Base-by-base conservation (phyloP, 2,113 vertebrate genomes). In the Mesocricetus auratus region DNA sequence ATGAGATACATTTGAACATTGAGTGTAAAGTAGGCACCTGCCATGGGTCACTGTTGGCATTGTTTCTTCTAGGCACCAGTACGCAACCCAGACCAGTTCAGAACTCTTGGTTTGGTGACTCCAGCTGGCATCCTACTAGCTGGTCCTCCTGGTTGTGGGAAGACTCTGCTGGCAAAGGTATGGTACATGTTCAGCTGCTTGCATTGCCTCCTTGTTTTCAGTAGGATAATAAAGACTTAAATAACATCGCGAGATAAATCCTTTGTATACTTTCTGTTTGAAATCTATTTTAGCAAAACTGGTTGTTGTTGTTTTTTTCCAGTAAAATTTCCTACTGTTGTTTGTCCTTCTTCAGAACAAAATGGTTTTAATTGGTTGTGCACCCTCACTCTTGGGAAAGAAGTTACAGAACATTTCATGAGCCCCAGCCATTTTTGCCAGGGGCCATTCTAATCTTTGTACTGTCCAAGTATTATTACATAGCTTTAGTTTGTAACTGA, bases 91-190 rank as follows among this genome's bases (percentile, higher is more conserved):
- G 99, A 99, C 90, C 99, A 99, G 93, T 99, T 99, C 96, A 98
- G 89, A 96, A 99, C 99, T 62, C 98, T 99, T 69, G 99, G 99
- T 5, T 98, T 99, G 77, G 98, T 97, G 58, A 98, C 99, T 93
- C 99, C 99, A 4, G 99, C 99, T n/a, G 99, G 99, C 9, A 98
- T 99, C 15, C 98, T 99, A 83, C 98, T 99, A 85, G 99, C 99
- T 47, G 99, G 99, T 60, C 99, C 99, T 87, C 99, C 99, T 53
- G 99, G 99, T 7, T 99, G 99, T 97, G 99, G 99, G 53, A 99
- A 99, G 96, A 99, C 99, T 0, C 98, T 99, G 4, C 97, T 99
- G 53, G 99, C 99, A 19, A 99, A 99, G 99, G 99, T 99, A 98
- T 5, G 95, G 26, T 10, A 0, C 77, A 42, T 33, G 29, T 95